Evolutionary conservation across 2,888 invertebrate genomes (phyloP).

Genomic region (Limenitis camilla): DNA sequence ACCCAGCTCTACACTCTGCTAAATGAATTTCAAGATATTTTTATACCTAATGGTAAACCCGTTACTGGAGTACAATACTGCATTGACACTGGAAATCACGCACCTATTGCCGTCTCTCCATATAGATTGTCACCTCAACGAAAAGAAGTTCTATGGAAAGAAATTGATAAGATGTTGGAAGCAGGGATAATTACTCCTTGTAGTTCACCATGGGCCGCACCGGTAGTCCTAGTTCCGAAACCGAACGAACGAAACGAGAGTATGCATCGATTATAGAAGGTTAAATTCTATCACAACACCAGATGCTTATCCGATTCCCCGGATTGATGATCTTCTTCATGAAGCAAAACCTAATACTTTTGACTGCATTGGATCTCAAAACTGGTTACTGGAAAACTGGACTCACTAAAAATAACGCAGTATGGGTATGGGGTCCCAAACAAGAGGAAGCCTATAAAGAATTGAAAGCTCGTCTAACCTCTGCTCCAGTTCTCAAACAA

Average conservation of each 20-base stretch:
- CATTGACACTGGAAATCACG: conserved; percentile 15
- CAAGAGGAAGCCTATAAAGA: too few species aligned
- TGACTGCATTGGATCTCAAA: conserved; percentile 29
- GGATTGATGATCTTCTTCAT: conserved; percentile 39
- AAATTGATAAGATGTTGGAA: conserved; percentile 15
- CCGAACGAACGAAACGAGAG: conserved; percentile 29
- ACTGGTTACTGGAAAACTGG: conserved; percentile 31
- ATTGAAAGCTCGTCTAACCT: too few species aligned
- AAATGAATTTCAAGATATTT: not conserved
- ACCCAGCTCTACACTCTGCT: not conserved
- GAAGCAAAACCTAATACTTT: conserved; percentile 30
- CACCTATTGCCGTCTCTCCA: conserved; percentile 34
- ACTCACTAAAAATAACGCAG: too few species aligned
- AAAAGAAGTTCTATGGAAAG: conserved; percentile 5
- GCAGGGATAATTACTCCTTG: conserved; percentile 23
- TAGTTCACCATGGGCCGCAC: conserved; percentile 38
- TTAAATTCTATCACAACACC: conserved; percentile 25
- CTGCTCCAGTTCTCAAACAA: too few species aligned
- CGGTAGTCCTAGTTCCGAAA: conserved; percentile 40
- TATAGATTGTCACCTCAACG: conserved; percentile 32
- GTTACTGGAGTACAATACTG: not conserved
- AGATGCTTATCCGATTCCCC: conserved; percentile 40
- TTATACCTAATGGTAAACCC: not conserved
- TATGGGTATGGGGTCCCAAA: too few species aligned
- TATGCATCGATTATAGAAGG: conserved; percentile 38